phyloP scores from a whole-genome alignment of 1,140 invertebrate genomes.

The Penaeus vannamei region DNA sequence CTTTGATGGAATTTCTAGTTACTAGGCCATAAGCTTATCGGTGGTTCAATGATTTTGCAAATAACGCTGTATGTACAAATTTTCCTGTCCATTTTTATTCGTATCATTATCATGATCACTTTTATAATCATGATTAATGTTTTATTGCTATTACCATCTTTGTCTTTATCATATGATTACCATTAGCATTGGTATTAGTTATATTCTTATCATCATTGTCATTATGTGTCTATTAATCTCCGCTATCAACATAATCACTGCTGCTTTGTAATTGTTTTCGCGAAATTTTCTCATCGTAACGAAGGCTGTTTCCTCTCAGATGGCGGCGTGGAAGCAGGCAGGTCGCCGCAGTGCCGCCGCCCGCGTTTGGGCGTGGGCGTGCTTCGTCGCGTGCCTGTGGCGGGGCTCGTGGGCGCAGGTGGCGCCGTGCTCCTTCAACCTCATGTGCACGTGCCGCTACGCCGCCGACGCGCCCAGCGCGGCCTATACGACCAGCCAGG shows the following conservation, averaged over 20 bases:
- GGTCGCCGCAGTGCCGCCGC: not conserved
- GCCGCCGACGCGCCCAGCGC: constrained; percentile 25
- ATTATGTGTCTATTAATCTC: not conserved
- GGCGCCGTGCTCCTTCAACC: constrained; percentile 50
- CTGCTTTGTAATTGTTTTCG: not conserved
- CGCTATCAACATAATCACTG: not conserved
- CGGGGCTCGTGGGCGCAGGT: not conserved
- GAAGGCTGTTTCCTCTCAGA: not conserved
- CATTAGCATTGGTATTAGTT: not conserved
- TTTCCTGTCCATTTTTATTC: not conserved
- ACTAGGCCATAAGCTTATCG: no score
- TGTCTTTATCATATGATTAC: not conserved
- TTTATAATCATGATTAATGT: not conserved
- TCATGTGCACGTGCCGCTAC: constrained; percentile 54
- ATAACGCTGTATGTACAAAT: no score
- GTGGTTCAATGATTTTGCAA: no score
- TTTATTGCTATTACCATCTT: not conserved
- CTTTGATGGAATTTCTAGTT: no score
- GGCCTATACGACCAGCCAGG: not conserved
- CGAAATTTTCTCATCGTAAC: not conserved
- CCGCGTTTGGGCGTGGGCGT: constrained; percentile 21
- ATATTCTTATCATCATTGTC: not conserved
- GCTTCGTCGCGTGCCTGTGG: constrained; percentile 7
- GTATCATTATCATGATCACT: not conserved
- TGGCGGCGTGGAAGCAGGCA: constrained; percentile 33